Base-by-base conservation (phyloP, 2,888 invertebrate species). In the Malthinus seriepunctatus region DNA sequence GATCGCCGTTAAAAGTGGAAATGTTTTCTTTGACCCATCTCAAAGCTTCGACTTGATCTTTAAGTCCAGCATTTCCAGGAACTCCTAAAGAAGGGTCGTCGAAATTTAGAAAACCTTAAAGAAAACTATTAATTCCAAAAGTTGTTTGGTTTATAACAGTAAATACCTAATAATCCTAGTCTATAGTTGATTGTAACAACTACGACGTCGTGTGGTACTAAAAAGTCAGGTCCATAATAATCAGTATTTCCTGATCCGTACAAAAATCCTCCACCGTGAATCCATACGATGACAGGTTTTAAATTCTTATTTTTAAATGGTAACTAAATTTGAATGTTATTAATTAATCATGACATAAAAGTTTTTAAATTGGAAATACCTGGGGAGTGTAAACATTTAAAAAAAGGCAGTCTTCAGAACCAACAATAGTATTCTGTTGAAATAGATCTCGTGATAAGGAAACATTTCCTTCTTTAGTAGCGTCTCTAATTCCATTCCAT, bases 401-500 rank as follows among this genome's bases (percentile, higher is more conserved):
- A 57, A 65, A 63, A 12, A 73, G 59, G 51, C 71, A 72, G 50
- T 73, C 71, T 55, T 73, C 72, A n/a, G 53, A 39, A 6, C 59
- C 59, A 4, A 50, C 2, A 51, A 44, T 10, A 10, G 51, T 33
- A 1, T 1, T 31, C 4, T 15, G 9, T 37, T 37, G 15, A 47
- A 70, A 35, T 11, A 67, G 51, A 59, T 71, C 59, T 34, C 60
- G 64, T 0, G 67, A 60, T 12, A 63, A 66, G 47, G 71, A 72
- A 37, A 62, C 67, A 9, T 60, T 64, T 12, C 67, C 67, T 58
- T 72, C 69, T 57, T 66, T 52, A 2, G 77, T 75, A 6, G 76
- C 77, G 63, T 79, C 74, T 53, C 66, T 56, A n/a, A 75, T 59
- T n/a, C 71, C 77, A 23, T 58, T 66, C 79, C 79, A 79, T 50